These are phyloP conservation scores for Amorpha juglandis DNA, from an alignment of 2,888 invertebrate genomes.

Conservation along the genomic window DNA sequence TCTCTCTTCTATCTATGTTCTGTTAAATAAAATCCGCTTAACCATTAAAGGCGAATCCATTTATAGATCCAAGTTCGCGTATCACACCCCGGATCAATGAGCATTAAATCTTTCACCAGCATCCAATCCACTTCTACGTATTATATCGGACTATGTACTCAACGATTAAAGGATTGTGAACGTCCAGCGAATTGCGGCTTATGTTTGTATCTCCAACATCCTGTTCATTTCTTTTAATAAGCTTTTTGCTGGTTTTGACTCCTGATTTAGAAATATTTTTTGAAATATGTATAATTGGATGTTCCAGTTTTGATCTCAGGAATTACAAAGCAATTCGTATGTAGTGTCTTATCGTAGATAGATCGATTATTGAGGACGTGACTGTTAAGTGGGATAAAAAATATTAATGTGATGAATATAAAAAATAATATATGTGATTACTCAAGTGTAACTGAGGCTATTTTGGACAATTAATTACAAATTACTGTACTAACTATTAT, in stretches of 20 bases:
- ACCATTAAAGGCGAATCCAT: slow-evolving; percentile 21
- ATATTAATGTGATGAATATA: too few species aligned
- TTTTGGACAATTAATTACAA: too few species aligned
- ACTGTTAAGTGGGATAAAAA: too few species aligned
- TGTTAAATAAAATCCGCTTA: slow-evolving; percentile 14
- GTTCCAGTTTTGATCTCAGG: too few species aligned
- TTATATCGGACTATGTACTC: slow-evolving; percentile 32
- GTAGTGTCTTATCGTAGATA: too few species aligned
- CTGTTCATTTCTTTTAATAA: slow-evolving; percentile 19
- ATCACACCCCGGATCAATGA: slow-evolving; percentile 32
- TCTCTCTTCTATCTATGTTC: slow-evolving; percentile 7
- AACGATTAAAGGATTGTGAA: slow-evolving; percentile 26
- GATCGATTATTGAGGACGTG: too few species aligned
- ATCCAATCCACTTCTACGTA: slow-evolving; percentile 33
- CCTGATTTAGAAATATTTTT: slow-evolving; percentile 10
- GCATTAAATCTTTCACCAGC: slow-evolving; percentile 32
- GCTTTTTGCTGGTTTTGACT: not conserved
- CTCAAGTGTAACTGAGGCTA: too few species aligned
- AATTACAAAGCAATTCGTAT: not conserved
- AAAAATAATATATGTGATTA: too few species aligned
- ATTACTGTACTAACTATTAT: too few species aligned
- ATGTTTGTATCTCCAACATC: slow-evolving; percentile 12
- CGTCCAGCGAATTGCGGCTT: slow-evolving; percentile 14
- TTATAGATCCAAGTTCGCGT: slow-evolving; percentile 27
- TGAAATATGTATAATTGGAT: not conserved